Evolutionary conservation across 2,113 vertebrate genomes (phyloP), one percentile per base, ranked within the genome.

Genomic region (Pungitius pungitius): DNA sequence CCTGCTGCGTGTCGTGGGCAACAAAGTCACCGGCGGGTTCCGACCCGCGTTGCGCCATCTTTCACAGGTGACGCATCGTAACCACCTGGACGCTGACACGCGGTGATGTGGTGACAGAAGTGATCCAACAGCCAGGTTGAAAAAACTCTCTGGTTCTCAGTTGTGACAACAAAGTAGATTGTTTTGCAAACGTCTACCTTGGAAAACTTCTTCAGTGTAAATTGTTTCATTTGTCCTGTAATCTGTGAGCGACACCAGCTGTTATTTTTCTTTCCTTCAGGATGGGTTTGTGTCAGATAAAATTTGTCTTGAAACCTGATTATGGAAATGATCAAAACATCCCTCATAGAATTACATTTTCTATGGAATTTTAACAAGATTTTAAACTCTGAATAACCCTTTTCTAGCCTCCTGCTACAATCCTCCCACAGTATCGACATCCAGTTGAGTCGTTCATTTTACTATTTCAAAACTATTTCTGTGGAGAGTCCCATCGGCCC

Each of bases 301-400:
- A 75, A 61, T 69, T 67, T 69, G 49, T 77, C 66, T 77, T 43
- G 55, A 75, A 82, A 76, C 51, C 69, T 52, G 65, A 78, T 73
- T 40, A 81, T 66, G 56, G 18, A 77, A 75, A 69, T 60, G 9
- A 82, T 81, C 47, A 66, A 52, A 71, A 76, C 30, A 80, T 59
- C 49, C 22, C 55, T 43, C 6, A 18, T 69, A 54, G 33, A 77
- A 67, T 68, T 52, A 10, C 6, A 27, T 73, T 60, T 79, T 75
- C 78, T 77, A 61, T 81, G 60, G 27, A 70, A 45, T 73, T 33
- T 55, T 52, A 82, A 79, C 61, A 82, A 79, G 69, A 74, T 77
- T 87, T 80, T 77, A 75, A 75, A 80, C 60, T 78, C 45, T 51
- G 62, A 87, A 63, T 63, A 76, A 75, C 47, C 63, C 60, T 69